Evolutionary conservation across 2,888 invertebrate species (phyloP).

Genomic region (Sthenelais limicola): DNA sequence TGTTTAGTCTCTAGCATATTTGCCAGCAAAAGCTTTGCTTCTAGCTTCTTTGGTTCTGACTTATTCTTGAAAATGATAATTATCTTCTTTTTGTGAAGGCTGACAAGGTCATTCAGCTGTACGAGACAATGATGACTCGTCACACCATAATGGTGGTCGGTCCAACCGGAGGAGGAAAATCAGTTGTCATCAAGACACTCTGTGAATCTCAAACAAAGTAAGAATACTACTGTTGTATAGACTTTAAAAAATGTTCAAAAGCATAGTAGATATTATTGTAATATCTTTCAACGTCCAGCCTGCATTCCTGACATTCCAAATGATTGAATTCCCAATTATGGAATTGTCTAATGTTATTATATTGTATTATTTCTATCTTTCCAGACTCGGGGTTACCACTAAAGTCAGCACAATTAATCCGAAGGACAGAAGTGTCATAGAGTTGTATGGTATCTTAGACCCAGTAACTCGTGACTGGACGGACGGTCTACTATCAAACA

Average conservation of each 20-base stretch:
- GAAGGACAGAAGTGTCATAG: slow-evolving; percentile 90
- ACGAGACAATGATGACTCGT: slow-evolving; percentile 95
- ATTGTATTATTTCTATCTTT: background rate
- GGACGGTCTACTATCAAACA: slow-evolving; percentile 90
- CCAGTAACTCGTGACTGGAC: slow-evolving; percentile 92
- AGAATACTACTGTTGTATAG: slow-evolving; percentile 8
- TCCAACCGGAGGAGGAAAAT: slow-evolving; percentile 93
- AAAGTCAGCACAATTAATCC: slow-evolving; percentile 88
- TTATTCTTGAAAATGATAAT: background rate
- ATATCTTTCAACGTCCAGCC: background rate
- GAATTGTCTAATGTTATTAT: background rate
- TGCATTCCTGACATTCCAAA: background rate
- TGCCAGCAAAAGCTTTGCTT: no score
- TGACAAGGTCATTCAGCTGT: slow-evolving; percentile 90
- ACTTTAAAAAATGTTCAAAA: background rate
- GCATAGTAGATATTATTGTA: background rate
- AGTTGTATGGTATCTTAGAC: slow-evolving; percentile 90
- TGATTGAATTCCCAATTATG: background rate
- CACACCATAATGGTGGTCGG: slow-evolving; percentile 94
- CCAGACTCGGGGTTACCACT: slow-evolving; percentile 81
- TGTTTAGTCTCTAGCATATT: no score
- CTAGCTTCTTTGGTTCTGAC: no score
- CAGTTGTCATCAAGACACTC: slow-evolving; percentile 85
- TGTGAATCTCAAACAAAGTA: slow-evolving; percentile 82
- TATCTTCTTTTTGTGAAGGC: slow-evolving; percentile 75